Conservation (phyloP, 2,113 vertebrate genomes). For the Panthera tigris region DNA sequence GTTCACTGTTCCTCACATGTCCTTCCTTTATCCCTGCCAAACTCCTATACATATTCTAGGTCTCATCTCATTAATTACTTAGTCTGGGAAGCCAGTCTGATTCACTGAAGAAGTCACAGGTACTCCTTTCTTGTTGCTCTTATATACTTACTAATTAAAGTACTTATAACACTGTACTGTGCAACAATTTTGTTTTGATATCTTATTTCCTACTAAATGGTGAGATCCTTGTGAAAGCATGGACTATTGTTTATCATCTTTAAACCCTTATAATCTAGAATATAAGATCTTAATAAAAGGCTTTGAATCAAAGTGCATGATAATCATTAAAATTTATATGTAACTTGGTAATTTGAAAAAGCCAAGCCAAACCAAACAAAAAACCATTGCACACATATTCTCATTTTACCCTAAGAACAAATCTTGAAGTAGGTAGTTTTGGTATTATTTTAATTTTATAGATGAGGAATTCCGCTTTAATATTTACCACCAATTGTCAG, state of each 20-base stretch:
- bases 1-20: background rate
- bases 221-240: background rate
- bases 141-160: background rate
- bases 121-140: background rate
- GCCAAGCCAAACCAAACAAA: background rate
- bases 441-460: background rate
- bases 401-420: constrained; percentile 15
- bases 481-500: background rate
- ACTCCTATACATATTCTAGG: background rate
- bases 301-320: background rate
- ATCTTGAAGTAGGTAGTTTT: background rate
- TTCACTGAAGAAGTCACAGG: background rate
- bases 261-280: background rate
- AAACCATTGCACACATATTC: background rate
- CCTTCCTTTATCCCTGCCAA: background rate
- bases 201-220: background rate
- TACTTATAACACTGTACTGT: background rate
- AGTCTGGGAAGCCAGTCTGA: background rate
- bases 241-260: background rate
- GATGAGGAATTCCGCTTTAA: constrained; percentile 29
- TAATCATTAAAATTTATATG: background rate
- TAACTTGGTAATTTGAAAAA: background rate
- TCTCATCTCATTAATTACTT: background rate
- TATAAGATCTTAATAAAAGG: background rate
- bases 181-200: background rate